Conservation (phyloP, 2,797 vertebrate species). For the Emydoidea blandingii region DNA sequence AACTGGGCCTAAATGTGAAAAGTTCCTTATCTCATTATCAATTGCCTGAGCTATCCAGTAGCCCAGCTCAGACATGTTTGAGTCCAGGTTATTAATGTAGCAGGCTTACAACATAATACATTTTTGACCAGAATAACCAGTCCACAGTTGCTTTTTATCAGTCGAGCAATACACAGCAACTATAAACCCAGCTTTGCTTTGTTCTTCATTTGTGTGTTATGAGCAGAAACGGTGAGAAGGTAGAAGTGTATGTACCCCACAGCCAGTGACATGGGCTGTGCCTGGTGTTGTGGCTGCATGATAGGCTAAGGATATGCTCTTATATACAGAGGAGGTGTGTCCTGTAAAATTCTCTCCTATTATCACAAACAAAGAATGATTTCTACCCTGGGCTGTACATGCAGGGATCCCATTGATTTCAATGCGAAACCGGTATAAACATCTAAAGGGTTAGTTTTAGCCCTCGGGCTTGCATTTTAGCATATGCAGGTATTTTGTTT, state of each 20-base stretch:
- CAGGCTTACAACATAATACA: not conserved
- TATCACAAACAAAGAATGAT: not conserved
- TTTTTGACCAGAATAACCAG: not conserved
- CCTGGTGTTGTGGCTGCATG: fast-evolving
- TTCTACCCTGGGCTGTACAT: fast-evolving
- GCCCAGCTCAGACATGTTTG: not conserved
- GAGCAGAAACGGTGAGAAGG: not conserved
- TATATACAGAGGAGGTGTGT: not conserved
- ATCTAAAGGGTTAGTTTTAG: not conserved
- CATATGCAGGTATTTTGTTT: not conserved
- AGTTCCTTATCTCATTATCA: not conserved
- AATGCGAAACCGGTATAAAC: not conserved
- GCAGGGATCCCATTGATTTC: fast-evolving
- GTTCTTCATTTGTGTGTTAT: not conserved
- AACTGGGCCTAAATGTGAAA: not conserved
- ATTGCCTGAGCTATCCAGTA: not conserved
- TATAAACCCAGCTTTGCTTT: not conserved
- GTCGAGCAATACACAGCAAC: not conserved
- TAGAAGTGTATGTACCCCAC: not conserved
- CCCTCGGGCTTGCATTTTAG: not conserved
- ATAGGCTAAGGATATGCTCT: not conserved
- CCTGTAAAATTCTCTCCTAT: not conserved
- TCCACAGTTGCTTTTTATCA: not conserved
- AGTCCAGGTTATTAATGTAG: not conserved
- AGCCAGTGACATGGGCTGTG: not conserved